A percentile compares a stretch with the other conserved stretches of the same genome.
Evolutionary conservation across 2,113 vertebrate species (phyloP).

Genomic region (Haliaeetus leucogaster): DNA sequence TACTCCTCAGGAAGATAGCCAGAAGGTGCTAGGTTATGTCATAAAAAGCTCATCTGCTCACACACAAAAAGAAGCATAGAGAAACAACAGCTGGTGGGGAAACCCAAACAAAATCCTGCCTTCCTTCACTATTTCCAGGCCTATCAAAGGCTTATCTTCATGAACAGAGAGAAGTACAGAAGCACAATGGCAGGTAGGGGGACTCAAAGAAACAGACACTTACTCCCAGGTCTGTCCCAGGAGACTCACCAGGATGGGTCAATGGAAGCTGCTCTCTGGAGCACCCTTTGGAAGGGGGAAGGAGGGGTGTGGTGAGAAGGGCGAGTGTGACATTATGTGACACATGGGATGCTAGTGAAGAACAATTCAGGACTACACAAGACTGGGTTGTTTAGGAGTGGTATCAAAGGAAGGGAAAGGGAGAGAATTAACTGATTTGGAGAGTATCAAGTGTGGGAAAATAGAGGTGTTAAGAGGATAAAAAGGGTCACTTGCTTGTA

Average conservation of each 20-base stretch:
- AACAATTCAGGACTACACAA: background rate
- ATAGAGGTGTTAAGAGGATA: background rate
- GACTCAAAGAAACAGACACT: background rate
- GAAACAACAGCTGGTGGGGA: background rate
- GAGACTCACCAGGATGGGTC: background rate
- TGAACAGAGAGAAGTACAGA: background rate
- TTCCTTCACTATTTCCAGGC: background rate
- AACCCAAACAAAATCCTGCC: background rate
- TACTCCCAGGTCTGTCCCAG: background rate
- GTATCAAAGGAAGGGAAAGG: background rate
- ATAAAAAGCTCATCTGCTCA: background rate
- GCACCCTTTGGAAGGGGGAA: background rate
- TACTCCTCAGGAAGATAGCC: background rate
- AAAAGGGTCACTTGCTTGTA: background rate
- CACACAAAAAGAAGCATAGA: background rate
- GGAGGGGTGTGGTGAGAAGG: background rate
- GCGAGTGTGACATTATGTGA: background rate
- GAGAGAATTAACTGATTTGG: background rate
- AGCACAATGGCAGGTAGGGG: background rate
- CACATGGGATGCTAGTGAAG: background rate
- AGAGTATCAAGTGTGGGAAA: background rate
- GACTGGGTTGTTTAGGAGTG: background rate
- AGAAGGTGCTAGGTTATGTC: background rate
- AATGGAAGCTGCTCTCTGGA: background rate
- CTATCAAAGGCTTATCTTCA: background rate